Conservation (phyloP, 2,888 invertebrate species). For the Chelonus formosanus region DNA sequence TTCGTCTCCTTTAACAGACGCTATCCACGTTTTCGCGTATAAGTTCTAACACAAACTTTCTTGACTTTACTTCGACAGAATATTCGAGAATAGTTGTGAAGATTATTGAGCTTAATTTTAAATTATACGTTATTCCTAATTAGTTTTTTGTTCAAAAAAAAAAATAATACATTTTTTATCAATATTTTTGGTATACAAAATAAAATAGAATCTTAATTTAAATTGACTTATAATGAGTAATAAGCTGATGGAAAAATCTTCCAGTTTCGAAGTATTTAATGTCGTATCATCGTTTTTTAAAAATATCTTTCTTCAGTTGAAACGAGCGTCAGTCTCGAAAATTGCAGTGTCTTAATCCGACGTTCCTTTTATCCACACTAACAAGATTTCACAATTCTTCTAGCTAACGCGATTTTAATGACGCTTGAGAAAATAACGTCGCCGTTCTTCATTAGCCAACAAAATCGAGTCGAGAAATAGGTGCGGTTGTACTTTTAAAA, state of each 20-base stretch:
- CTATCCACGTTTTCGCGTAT: slow-evolving; percentile 2
- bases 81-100: slow-evolving; percentile 1
- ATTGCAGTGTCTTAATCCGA: slow-evolving; percentile 22
- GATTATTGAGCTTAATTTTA: slow-evolving; percentile 7
- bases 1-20: not conserved
- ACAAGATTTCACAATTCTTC: slow-evolving; percentile 42
- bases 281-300: no score
- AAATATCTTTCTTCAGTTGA: not conserved
- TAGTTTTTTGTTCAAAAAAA: no score
- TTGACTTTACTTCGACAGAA: slow-evolving; percentile 12
- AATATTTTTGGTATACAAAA: no score
- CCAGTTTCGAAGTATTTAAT: no score
- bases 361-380: slow-evolving; percentile 34
- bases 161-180: no score
- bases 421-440: slow-evolving; percentile 40
- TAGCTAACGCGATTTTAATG: slow-evolving; percentile 43
- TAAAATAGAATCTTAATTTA: no score
- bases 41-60: not conserved
- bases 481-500: slow-evolving; percentile 2
- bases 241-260: no score
- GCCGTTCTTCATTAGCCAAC: slow-evolving; percentile 37
- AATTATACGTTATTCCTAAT: no score
- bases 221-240: no score
- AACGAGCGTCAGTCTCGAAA: slow-evolving; percentile 9
- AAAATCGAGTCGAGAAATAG: slow-evolving; percentile 19